phyloP scores from a whole-genome alignment of 1,140 invertebrate genomes.

The Pectinophora gossypiella region DNA sequence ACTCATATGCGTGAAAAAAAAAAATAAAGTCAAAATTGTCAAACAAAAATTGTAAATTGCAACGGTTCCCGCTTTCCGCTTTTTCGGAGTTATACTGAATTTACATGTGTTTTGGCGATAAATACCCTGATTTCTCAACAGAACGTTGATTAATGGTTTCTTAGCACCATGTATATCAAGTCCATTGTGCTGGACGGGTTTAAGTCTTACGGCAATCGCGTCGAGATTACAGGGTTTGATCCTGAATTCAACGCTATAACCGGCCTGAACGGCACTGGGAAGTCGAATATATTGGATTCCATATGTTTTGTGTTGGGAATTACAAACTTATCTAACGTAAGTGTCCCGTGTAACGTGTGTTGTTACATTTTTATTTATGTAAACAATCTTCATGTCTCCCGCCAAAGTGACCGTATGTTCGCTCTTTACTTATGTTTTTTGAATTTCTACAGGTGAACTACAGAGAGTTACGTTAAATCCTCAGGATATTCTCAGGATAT shows the following conservation, averaged over 20 bases:
- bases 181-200: slow-evolving; percentile 97
- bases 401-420: slow-evolving; percentile 15
- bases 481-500: no score
- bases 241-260: slow-evolving; percentile 98
- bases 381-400: slow-evolving; percentile 11
- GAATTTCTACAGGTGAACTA: no score
- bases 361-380: slow-evolving; percentile 3
- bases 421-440: no score
- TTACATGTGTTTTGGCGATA: background rate
- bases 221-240: slow-evolving; percentile 96
- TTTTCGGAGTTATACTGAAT: background rate
- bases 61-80: slow-evolving; percentile 24
- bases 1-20: no score
- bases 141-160: background rate
- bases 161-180: slow-evolving; percentile 91
- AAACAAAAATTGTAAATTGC: slow-evolving; percentile 6
- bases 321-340: slow-evolving; percentile 93
- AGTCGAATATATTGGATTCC: slow-evolving; percentile 98
- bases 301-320: slow-evolving; percentile 99
- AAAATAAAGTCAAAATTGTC: no score
- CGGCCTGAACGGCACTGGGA: slow-evolving; percentile 98
- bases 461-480: no score
- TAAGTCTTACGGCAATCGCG: slow-evolving; percentile 97
- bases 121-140: background rate
- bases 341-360: slow-evolving; percentile 20